Evolutionary conservation across 2,113 vertebrate species (phyloP), one percentile per base, ranked within the genome.

Genomic region (Myotis davidii): DNA sequence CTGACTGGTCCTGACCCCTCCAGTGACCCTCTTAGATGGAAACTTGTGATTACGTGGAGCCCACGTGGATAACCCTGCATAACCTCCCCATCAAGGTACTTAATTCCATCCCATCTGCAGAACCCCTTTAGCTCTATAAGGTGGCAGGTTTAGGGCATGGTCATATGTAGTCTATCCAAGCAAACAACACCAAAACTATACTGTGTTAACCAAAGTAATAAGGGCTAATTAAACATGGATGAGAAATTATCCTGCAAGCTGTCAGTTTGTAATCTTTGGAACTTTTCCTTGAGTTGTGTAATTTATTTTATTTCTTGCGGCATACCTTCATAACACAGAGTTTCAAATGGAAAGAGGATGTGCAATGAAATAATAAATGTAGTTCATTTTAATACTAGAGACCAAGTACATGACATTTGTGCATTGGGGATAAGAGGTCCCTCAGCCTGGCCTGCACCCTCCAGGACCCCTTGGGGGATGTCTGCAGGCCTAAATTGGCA

Each of bases 231-330:
- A 72, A 34, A 88, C 2, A 37, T 7, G 9, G 45, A 5, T 50
- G 54, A 73, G 21, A 86, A 91, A 91, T 11, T 37, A 83, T 23
- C 52, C 73, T 91, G 8, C 7, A 59, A 32, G 2, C 10, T 45
- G 6, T 61, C 21, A 34, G 27, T 69, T 82, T 64, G 2, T 50
- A 29, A 48, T 72, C 6, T 84, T 72, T 87, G 52, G 34, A 93
- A 64, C 20, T 61, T 92, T 88, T 61, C 9, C 50, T 72, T 92
- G 29, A 32, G 3, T 90, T 79, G 52, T 61, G 42, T 16, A 18
- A 74, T 65, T 56, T 56, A 74, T 74, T 88, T 98, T 95, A 94
- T 91, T 91, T 39, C 45, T 97, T 9, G 96, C 69, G 88, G 82
- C 64, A 3, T 95, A 37, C 34, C 79, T 79, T 92, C 12, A 14